phyloP scores from a whole-genome alignment of 2,113 vertebrate species.

The Etia nguti region DNA sequence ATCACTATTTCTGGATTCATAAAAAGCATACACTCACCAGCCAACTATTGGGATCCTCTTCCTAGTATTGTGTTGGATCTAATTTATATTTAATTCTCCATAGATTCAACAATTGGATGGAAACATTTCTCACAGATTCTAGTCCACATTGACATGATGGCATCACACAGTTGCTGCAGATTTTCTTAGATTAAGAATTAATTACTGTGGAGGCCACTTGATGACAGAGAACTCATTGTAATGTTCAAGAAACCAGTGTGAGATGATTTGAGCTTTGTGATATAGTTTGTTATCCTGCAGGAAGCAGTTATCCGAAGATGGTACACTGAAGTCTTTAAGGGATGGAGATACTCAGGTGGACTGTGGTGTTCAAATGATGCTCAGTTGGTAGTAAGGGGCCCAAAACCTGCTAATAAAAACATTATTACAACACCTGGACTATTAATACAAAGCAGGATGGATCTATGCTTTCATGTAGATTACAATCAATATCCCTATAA shows the following conservation, averaged over 20 bases:
- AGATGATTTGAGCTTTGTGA: not conserved
- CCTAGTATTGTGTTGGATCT: not conserved
- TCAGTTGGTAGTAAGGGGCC: not conserved
- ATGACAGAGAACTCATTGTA: not conserved
- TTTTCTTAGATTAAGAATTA: not conserved
- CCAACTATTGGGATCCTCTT: not conserved
- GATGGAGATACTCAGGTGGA: not conserved
- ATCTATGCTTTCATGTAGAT: not conserved
- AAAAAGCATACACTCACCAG: not conserved
- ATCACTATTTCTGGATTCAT: not conserved
- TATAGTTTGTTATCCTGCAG: not conserved
- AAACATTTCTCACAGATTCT: not conserved
- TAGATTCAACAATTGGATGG: not conserved
- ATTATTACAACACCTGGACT: not conserved
- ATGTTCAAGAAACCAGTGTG: not conserved
- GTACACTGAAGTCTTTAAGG: not conserved
- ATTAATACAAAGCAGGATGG: not conserved
- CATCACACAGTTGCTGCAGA: not conserved
- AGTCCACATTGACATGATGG: accelerated
- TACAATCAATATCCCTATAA: not conserved
- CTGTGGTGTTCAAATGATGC: not conserved
- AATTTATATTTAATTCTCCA: not conserved
- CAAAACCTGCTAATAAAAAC: not conserved
- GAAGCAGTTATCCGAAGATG: not conserved
- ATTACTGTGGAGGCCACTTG: not conserved